Conservation (phyloP, 2,113 vertebrate genomes). For the Vireo altiloquus region DNA sequence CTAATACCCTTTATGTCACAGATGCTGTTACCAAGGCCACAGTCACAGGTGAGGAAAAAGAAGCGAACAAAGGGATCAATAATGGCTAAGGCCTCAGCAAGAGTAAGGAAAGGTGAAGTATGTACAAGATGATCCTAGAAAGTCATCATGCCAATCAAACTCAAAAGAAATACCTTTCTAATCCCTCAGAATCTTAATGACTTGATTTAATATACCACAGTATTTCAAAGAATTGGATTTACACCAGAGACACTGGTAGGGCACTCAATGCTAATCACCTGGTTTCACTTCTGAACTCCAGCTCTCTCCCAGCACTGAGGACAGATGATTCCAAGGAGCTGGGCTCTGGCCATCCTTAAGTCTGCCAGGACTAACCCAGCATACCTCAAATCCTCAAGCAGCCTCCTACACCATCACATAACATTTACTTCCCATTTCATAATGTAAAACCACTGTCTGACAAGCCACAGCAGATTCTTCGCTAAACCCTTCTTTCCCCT, state of each 20-base stretch:
- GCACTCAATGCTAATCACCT: background rate
- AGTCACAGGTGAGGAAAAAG: background rate
- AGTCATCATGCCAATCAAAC: background rate
- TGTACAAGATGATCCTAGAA: background rate
- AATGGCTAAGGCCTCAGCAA: background rate
- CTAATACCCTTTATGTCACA: background rate
- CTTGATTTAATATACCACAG: background rate
- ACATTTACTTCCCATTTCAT: background rate
- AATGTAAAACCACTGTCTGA: background rate
- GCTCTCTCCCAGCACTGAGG: background rate
- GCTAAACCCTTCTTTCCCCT: background rate
- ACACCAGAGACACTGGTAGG: background rate
- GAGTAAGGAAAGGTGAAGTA: background rate
- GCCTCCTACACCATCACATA: background rate
- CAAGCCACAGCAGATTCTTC: background rate
- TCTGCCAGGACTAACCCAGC: background rate
- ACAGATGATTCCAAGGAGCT: background rate
- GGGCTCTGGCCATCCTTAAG: background rate
- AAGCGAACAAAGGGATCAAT: background rate
- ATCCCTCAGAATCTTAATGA: background rate
- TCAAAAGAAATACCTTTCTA: background rate
- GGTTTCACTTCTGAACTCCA: background rate
- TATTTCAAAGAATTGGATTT: background rate
- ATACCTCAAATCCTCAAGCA: background rate
- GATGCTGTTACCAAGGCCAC: background rate